Evolutionary conservation across 2,113 vertebrate genomes (phyloP), one percentile per base, ranked within the genome.

Genomic region (Strix uralensis): DNA sequence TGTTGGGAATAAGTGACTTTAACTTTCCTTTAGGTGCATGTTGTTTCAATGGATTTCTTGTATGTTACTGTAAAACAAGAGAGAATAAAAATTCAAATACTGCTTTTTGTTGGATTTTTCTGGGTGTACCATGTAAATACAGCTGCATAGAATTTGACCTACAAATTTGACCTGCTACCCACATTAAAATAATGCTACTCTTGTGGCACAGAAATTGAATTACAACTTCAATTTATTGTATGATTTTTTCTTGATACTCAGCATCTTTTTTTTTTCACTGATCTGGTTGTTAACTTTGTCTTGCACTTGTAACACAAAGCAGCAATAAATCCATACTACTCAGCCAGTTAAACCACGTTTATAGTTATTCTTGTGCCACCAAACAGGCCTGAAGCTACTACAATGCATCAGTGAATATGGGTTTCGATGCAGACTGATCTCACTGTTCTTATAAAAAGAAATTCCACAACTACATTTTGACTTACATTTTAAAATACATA

Each of bases 301-400:
- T 92, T 81, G 70, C 36, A 34, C 21, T 77, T 82, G 25, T 75
- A 90, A 72, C 40, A 96, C 73, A 83, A 94, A 91, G 16, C 78
- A 95, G 59, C 42, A 89, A 85, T 86, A 96, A 97, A 96, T 95
- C 54, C 83, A 73, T 91, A 79, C 57, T 82, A 80, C 82, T 90
- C 36, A 66, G 63, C 61, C 77, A 88, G 67, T 94, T 94, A 74
- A 89, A 58, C 21, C 32, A 26, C 21, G 55, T 90, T 92, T 88
- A 83, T 86, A 62, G 57, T 84, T 89, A 54, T 38, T 80, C 65
- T 79, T 78, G 75, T 66, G 78, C 82, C 85, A 96, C 69, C 26
- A 85, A 77, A 73, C 51, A 91, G 52, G 13, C 58, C 52, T 92
- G 88, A 85, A 91, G n/a, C 29, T 90, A 44, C 42, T 47, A 69